Base-by-base conservation (phyloP, 30 jellyfish, hydroid and myxozoan species). In the Pelagia noctiluca region DNA sequence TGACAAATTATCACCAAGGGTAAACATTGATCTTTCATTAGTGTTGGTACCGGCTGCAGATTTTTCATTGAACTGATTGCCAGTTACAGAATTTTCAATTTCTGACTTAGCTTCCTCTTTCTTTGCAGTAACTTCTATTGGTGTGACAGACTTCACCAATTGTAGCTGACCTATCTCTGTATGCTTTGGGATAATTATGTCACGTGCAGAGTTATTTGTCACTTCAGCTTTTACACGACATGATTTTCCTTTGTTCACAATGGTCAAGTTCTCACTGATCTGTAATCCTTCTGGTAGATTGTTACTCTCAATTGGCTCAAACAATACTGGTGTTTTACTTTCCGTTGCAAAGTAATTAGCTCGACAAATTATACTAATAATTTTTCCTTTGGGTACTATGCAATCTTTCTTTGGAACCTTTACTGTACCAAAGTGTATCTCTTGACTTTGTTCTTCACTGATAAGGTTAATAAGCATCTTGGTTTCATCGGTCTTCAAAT, bases 311-410 rank as follows among this genome's bases (percentile, higher is more conserved):
- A 22, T 11, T 64, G 77, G 77, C 50, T 64, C 77, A 28, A 64
- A 64, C 77, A 68, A 34, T 8, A 35, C 81, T 68, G 63, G 81
- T 29, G 81, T 68, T 35, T 68, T 68, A n/a, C 48, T 35, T 2
- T 11, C 81, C 63, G 25, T n/a, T n/a, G 42, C 31, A 35, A 68
- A 35, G 47, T 71, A 71, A 26, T 42, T 42, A 36, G 83, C 85
- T 23, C 85, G 13, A 72, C 85, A 73, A 2, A 72, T 10, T 28
- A 73, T 24, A n/a, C 31, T 46, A 19, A 48, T 48, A 35, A 30
- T 73, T n/a, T 48, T 19, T 25, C 85, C 85, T 11, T 48, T 50
- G 35, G 62, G 73, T 10, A 74, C 75, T 48, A n/a, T 29, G 34
- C 63, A n/a, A 48, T 38, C 62, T 16, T 4, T 74, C 34, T 31